Conservation (phyloP, 2,888 invertebrate genomes). For the Polyommatus icarus region DNA sequence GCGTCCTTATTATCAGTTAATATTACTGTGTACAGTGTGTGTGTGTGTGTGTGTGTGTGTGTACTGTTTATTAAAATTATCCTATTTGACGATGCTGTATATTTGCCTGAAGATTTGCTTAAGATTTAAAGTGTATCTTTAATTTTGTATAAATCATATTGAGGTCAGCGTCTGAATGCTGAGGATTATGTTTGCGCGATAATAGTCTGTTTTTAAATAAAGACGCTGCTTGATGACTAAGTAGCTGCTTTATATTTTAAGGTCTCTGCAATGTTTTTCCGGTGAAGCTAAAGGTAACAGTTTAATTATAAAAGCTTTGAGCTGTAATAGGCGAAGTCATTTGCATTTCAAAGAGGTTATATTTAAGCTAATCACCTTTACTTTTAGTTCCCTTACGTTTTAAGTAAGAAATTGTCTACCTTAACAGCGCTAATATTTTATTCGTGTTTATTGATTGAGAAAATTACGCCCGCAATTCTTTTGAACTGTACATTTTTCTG, state of each 20-base stretch:
- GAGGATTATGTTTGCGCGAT: constrained; percentile 6
- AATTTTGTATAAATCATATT: constrained; percentile 3
- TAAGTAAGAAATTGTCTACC: neutral
- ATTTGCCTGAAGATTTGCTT: neutral
- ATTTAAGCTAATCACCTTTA: constrained; percentile 18
- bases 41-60: too few species aligned
- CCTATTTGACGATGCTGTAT: neutral
- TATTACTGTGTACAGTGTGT: too few species aligned
- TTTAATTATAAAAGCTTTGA: constrained; percentile 22
- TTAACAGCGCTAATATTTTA: neutral
- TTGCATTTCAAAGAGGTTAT: constrained; percentile 8
- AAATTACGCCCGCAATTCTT: too few species aligned
- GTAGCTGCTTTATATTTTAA: constrained; percentile 12
- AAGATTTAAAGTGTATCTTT: neutral
- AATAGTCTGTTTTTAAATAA: constrained; percentile 17
- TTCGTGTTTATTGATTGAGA: neutral
- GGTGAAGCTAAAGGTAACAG: constrained; percentile 11
- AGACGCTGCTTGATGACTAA: neutral
- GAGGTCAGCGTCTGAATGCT: neutral
- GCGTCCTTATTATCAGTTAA: neutral
- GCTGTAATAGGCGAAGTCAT: constrained; percentile 17
- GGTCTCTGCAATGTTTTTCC: constrained; percentile 13
- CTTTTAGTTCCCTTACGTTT: neutral
- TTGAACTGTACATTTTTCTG: too few species aligned
- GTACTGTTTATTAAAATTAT: neutral